These are phyloP conservation scores for Drosophila seclusa DNA, from an alignment of 2,888 invertebrate genomes.

Conservation along the genomic window DNA sequence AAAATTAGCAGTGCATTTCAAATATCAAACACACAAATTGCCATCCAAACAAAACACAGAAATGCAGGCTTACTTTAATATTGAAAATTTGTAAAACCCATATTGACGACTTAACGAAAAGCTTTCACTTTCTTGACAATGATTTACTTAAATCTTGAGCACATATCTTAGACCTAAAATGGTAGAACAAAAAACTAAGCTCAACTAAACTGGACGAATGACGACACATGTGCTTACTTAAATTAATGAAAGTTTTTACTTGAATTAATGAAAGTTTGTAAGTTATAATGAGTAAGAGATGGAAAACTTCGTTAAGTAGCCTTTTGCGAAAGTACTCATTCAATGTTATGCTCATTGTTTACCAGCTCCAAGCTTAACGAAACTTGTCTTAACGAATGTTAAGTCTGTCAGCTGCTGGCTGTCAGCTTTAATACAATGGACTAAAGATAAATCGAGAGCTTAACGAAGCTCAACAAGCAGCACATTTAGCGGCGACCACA, in stretches of 20 bases:
- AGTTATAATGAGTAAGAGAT: background rate
- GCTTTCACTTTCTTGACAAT: background rate
- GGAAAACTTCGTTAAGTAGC: background rate
- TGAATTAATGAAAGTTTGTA: background rate
- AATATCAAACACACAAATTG: too few species aligned
- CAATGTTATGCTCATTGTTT: background rate
- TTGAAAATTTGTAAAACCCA: background rate
- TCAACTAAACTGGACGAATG: conserved; percentile 2
- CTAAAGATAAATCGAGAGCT: conserved; percentile 30
- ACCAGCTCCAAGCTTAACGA: conserved; percentile 2
- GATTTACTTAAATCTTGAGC: background rate
- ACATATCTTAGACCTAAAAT: background rate
- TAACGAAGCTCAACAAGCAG: conserved; percentile 33
- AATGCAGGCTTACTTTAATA: background rate
- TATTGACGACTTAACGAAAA: background rate
- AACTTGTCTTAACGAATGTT: conserved; percentile 16
- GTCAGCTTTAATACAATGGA: background rate
- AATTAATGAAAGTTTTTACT: background rate
- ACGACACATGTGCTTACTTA: too few species aligned
- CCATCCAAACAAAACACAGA: background rate
- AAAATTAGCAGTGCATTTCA: background rate
- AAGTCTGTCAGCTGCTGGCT: background rate
- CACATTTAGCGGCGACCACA: conserved; percentile 8
- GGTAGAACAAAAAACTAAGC: background rate
- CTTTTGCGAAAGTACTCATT: background rate